Evolutionary conservation across 2,888 invertebrate species (phyloP), one percentile per base, ranked within the genome.

Genomic region (Ophioninae sp.): DNA sequence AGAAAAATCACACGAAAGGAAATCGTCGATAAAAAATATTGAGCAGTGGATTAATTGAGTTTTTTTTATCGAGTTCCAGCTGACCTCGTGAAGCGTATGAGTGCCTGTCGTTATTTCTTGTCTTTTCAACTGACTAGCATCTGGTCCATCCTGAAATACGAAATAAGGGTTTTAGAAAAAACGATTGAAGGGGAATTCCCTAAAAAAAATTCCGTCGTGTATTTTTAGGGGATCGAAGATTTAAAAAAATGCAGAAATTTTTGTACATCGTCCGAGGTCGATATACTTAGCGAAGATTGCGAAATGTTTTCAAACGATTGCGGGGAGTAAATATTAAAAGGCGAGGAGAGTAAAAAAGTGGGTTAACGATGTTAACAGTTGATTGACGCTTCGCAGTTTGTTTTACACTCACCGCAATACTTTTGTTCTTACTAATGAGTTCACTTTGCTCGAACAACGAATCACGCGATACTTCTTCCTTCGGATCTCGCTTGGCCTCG

Each of bases 281-380:
- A 67, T 44, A 77, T 17, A 8, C 68, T 77, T 59, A 57, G 56
- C 21, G 20, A 50, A 50, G 13, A 56, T 79, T 79, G 79, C 70
- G 72, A 70, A 65, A 69, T 56, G 21, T 44, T 41, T 70, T 57
- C 10, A 68, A 21, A 68, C 7, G 23, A 68, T 59, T 23, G 65
- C 67, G 61, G 68, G 23, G 61, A 59, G 61, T 20, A 68, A 73
- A 79, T 37, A 74, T 73, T 72, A 64, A 57, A 59, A 72, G 30
- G 56, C 59, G 59, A 75, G 7, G 44, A 41, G 61, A 77, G 57
- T 56, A 61, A 61, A 78, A 72, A 81, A 84, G 67, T 81, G 41
- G 84, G 84, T 84, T 81, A 81, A 84, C 79, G 84, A 84, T 84
- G 83, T 84, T 84, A 78, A 79, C 83, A 44, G n/a, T 76, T 76